phyloP scores from a whole-genome alignment of 2,888 invertebrate genomes.

The Villa cingulata region DNA sequence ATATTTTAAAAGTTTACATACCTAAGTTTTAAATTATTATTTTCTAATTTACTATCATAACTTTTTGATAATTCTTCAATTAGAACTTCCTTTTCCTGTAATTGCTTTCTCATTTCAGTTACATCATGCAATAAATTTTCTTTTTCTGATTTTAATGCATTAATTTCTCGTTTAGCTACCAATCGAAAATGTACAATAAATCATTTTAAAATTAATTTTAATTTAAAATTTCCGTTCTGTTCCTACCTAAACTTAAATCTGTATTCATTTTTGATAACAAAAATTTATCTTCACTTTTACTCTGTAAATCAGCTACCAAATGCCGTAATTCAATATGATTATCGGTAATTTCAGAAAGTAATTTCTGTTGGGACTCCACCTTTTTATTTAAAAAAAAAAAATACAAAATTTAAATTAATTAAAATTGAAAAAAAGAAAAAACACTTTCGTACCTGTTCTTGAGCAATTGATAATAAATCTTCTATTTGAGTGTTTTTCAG shows the following conservation, averaged over 20 bases:
- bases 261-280: constrained; percentile 30
- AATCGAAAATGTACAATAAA: no score
- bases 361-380: constrained; percentile 30
- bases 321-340: constrained; percentile 33
- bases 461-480: constrained; percentile 25
- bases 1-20: constrained; percentile 6
- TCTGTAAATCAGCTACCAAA: constrained; percentile 34
- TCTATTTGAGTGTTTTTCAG: constrained; percentile 26
- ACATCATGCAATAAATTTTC: constrained; percentile 20
- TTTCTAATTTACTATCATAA: constrained; percentile 24
- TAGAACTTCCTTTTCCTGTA: constrained; percentile 17
- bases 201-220: no score
- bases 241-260: constrained; percentile 29
- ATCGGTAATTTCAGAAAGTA: constrained; percentile 32
- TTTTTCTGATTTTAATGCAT: constrained; percentile 20
- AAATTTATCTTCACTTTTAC: constrained; percentile 29
- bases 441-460: constrained; percentile 22
- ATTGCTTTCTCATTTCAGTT: constrained; percentile 15
- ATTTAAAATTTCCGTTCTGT: no score
- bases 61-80: constrained; percentile 18
- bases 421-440: no score
- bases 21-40: constrained; percentile 26
- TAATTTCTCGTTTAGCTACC: constrained; percentile 27
- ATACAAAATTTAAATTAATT: no score
- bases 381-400: constrained; percentile 1